These are phyloP conservation scores for Chitala chitala DNA, from an alignment of 2,113 vertebrate species.

Conservation along the genomic window DNA sequence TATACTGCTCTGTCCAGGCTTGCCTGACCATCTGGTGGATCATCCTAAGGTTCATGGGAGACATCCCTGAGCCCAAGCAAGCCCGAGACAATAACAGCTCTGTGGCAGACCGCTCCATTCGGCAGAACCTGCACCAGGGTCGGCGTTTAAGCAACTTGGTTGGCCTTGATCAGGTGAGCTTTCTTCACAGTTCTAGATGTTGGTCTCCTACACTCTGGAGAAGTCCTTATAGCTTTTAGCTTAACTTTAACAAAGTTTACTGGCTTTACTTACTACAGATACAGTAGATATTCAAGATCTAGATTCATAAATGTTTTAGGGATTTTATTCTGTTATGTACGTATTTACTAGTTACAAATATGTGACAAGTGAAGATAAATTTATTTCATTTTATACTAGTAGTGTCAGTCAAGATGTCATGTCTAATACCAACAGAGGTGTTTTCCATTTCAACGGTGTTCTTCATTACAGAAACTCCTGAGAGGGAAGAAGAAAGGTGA, in stretches of 20 bases:
- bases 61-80: conserved; percentile 78
- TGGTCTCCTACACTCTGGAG: not conserved
- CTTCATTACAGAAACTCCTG: conserved; percentile 48
- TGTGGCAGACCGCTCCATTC: conserved; percentile 36
- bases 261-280: no score
- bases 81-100: conserved; percentile 31
- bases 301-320: no score
- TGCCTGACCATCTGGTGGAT: conserved; percentile 81
- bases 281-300: no score
- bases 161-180: conserved; percentile 58
- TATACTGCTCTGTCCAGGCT: conserved; percentile 55
- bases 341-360: not conserved
- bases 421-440: no score
- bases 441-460: no score
- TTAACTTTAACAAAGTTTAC: no score
- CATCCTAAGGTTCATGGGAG: conserved; percentile 94
- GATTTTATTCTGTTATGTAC: no score
- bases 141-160: conserved; percentile 62
- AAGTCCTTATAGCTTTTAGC: no score
- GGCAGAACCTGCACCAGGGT: conserved; percentile 48
- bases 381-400: no score
- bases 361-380: no score
- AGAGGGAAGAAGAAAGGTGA: conserved; percentile 48
- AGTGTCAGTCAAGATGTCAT: no score
- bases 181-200: not conserved